These are phyloP conservation scores for Leucozona laternaria DNA, from an alignment of 2,888 invertebrate species.

Conservation along the genomic window DNA sequence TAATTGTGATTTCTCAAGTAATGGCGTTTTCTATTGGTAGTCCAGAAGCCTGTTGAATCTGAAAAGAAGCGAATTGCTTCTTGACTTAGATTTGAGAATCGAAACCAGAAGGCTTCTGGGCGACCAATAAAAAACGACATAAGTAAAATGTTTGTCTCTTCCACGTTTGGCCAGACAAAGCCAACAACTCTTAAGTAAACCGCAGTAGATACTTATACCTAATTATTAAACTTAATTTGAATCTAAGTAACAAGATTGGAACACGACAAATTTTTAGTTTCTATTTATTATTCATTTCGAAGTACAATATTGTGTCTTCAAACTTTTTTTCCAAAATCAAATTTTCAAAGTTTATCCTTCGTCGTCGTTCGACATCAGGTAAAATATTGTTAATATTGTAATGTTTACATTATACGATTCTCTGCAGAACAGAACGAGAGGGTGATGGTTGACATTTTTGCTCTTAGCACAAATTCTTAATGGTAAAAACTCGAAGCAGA, in stretches of 20 bases:
- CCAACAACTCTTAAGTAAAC: too few species aligned
- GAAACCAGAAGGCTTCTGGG: too few species aligned
- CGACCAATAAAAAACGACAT: too few species aligned
- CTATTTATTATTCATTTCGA: constrained; percentile 39
- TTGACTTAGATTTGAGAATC: too few species aligned
- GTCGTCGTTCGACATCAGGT: constrained; percentile 63
- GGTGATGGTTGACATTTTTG: constrained; percentile 60
- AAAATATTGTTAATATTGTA: constrained; percentile 72
- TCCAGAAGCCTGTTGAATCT: too few species aligned
- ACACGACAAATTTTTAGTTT: constrained; percentile 5
- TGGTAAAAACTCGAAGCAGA: constrained; percentile 47
- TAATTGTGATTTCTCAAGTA: too few species aligned
- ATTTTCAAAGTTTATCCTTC: constrained; percentile 64
- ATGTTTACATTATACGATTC: constrained; percentile 57
- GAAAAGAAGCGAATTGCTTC: too few species aligned
- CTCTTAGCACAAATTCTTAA: constrained; percentile 52
- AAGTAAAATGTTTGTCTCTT: too few species aligned
- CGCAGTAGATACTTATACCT: too few species aligned
- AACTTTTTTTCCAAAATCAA: constrained; percentile 42
- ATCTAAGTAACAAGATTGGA: background rate
- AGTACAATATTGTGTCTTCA: constrained; percentile 23
- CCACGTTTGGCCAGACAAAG: too few species aligned
- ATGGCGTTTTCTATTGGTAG: too few species aligned
- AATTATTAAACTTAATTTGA: background rate
- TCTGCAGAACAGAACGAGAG: background rate